phyloP scores from a whole-genome alignment of 2,113 vertebrate species.

The Ariopsis seemanni region DNA sequence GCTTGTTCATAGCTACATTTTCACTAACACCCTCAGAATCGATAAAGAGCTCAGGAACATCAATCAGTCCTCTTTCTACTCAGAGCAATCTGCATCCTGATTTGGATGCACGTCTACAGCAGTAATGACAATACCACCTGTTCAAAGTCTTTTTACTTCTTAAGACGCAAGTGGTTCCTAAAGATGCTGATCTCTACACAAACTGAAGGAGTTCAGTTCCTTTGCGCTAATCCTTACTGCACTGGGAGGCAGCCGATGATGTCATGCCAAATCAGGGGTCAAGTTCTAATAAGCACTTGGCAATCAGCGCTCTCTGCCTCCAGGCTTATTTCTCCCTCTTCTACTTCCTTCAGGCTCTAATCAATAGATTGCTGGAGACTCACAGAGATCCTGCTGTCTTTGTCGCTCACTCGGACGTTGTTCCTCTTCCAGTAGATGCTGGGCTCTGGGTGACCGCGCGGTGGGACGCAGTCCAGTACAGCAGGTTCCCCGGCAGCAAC shows the following conservation, averaged over 20 bases:
- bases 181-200: constrained; percentile 16
- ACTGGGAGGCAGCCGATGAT: not conserved
- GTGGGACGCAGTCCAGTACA: constrained; percentile 91
- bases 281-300: constrained; percentile 28
- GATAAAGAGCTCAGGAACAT: constrained; percentile 7
- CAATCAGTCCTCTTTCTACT: constrained; percentile 29
- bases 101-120: not conserved
- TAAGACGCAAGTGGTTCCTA: not conserved
- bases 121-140: constrained; percentile 36
- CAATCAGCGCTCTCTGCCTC: constrained; percentile 23
- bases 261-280: constrained; percentile 23
- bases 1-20: constrained; percentile 25
- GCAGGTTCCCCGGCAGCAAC: constrained; percentile 94
- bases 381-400: constrained; percentile 89
- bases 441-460: constrained; percentile 93
- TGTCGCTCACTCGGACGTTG: constrained; percentile 85
- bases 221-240: constrained; percentile 12
- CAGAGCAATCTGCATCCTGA: constrained; percentile 15
- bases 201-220: not conserved
- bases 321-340: not conserved
- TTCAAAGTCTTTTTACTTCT: not conserved
- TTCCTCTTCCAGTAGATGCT: constrained; percentile 97
- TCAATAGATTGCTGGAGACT: constrained; percentile 64
- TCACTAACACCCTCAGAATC: not conserved
- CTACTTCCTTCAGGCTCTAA: not conserved